Conservation (phyloP, 2,113 vertebrate species). For the Bujurquina vittata region DNA sequence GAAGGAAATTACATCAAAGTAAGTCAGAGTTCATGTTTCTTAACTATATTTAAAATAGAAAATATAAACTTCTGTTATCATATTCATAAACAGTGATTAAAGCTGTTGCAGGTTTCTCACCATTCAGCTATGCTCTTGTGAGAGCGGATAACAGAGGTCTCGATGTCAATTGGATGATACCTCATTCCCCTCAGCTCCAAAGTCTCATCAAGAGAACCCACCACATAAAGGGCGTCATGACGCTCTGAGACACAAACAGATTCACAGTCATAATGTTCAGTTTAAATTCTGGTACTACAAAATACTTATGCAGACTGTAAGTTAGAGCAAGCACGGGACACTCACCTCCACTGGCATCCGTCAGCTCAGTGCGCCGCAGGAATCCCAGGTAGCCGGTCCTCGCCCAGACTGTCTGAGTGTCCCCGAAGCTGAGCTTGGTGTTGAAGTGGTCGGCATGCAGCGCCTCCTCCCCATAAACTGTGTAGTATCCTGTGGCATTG, state of each 20-base stretch:
- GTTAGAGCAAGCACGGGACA: not conserved
- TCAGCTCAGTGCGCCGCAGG: slow-evolving; percentile 93
- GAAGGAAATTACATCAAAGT: not conserved
- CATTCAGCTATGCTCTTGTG: slow-evolving; percentile 98
- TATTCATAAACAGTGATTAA: not conserved
- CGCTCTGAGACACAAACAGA: slow-evolving; percentile 82
- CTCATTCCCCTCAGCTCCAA: slow-evolving; percentile 96
- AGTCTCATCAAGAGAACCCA: slow-evolving; percentile 94
- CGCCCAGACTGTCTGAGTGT: slow-evolving; percentile 93
- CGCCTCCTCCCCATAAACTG: slow-evolving; percentile 92
- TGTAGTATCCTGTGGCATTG: slow-evolving; percentile 95
- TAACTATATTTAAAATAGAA: not conserved
- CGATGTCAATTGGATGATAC: slow-evolving; percentile 97
- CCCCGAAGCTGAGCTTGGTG: slow-evolving; percentile 89
- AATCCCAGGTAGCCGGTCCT: slow-evolving; percentile 96
- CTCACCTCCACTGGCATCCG: slow-evolving; percentile 94
- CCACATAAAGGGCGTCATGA: slow-evolving; percentile 94
- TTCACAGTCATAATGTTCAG: not conserved
- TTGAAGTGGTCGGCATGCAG: slow-evolving; percentile 95
- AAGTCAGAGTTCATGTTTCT: not conserved
- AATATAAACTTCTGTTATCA: not conserved
- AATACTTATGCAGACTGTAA: not conserved
- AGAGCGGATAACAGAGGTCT: slow-evolving; percentile 93
- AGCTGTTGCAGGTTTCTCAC: slow-evolving; percentile 76
- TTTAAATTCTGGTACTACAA: not conserved